Percentiles rank a stretch among this genome's conserved stretches.
These are phyloP conservation scores for Drosophila nr. perissopoda DNA, from an alignment of 2,888 invertebrate genomes.

Conservation along the genomic window DNA sequence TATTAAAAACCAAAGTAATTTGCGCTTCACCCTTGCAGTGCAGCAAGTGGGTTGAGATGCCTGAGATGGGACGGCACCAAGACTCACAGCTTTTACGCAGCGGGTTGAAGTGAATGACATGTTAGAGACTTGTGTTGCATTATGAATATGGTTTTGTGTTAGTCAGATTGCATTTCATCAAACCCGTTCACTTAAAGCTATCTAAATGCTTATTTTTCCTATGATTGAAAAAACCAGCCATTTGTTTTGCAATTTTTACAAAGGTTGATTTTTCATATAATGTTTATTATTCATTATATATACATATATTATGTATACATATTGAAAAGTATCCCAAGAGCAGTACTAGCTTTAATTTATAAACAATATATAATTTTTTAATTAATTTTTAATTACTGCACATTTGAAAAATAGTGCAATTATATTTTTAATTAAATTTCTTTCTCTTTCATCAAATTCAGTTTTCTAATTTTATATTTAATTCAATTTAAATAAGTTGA, in stretches of 20 bases:
- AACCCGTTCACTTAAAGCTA: neutral
- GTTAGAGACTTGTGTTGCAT: slow-evolving; percentile 11
- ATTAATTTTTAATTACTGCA: no score
- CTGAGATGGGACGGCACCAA: neutral
- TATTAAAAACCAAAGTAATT: slow-evolving; percentile 53
- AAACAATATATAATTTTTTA: neutral
- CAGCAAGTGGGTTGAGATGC: slow-evolving; percentile 1
- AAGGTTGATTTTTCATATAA: neutral
- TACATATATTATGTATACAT: neutral
- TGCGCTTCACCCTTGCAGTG: slow-evolving; percentile 21
- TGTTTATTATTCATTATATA: neutral
- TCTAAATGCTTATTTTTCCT: no score
- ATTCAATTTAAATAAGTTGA: neutral
- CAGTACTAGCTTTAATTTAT: neutral
- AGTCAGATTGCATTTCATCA: neutral
- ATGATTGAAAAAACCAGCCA: neutral
- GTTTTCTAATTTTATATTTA: neutral
- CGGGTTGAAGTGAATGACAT: slow-evolving; percentile 1
- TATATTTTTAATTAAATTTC: no score
- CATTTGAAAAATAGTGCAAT: no score
- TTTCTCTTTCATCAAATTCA: neutral
- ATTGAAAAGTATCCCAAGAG: neutral
- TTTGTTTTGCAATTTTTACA: neutral
- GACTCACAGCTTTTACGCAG: neutral
- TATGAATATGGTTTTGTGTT: neutral